Conservation (phyloP, 2,113 vertebrate species). For the Butastur rufipennis region DNA sequence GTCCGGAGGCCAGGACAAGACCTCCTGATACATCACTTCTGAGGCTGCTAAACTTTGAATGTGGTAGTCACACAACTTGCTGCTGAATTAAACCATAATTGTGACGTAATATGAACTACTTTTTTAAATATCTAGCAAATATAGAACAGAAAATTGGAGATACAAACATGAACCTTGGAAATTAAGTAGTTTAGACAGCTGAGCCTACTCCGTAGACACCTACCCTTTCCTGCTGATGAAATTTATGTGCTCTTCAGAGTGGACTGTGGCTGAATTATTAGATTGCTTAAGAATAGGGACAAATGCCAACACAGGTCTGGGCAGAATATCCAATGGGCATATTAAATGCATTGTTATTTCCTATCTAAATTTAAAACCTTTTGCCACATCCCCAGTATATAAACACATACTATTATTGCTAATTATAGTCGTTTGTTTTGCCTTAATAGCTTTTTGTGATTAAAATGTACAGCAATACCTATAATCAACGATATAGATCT, state of each 20-base stretch:
- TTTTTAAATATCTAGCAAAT: background rate
- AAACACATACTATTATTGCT: background rate
- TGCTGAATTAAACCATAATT: background rate
- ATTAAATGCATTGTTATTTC: background rate
- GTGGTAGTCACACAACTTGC: background rate
- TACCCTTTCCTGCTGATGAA: background rate
- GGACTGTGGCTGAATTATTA: background rate
- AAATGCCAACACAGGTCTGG: background rate
- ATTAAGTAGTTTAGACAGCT: background rate
- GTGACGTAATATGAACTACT: background rate
- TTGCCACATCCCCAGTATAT: background rate
- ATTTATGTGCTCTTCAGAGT: background rate
- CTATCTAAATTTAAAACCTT: background rate
- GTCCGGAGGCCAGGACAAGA: background rate
- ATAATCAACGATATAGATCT: background rate
- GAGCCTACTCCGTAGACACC: background rate
- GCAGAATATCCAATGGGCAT: background rate
- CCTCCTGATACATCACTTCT: background rate
- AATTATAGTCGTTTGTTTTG: background rate
- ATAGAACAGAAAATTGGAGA: background rate
- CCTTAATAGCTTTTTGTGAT: background rate
- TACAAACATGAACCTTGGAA: background rate
- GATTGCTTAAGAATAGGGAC: background rate
- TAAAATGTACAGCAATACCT: background rate
- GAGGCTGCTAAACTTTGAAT: background rate